These are phyloP conservation scores for Neomonachus schauinslandi DNA, from an alignment of 2,113 vertebrate species.

Conservation along the genomic window DNA sequence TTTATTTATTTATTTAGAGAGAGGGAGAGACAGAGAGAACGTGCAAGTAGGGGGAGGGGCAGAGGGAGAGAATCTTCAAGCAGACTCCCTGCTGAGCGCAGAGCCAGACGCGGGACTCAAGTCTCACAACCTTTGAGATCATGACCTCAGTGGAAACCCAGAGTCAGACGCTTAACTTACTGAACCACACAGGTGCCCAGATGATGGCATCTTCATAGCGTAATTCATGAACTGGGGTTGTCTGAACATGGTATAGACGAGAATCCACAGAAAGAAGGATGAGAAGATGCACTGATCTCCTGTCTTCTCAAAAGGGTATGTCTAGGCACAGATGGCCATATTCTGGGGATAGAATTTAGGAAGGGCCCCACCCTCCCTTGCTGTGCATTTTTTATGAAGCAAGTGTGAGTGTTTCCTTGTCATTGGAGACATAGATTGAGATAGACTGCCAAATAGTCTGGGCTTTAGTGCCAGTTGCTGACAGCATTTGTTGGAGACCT, in stretches of 20 bases:
- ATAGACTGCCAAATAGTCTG: background rate
- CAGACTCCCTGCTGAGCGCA: background rate
- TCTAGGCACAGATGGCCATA: background rate
- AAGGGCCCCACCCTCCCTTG: accelerated
- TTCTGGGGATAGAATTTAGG: background rate
- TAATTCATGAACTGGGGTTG: background rate
- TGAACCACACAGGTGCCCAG: background rate
- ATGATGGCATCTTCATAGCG: background rate
- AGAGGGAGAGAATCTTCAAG: background rate
- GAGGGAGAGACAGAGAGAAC: background rate
- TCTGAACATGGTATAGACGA: background rate
- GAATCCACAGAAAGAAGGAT: background rate
- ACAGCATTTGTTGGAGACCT: background rate
- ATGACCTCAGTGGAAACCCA: background rate
- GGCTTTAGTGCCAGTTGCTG: background rate
- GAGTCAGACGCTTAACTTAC: background rate
- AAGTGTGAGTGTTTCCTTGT: background rate
- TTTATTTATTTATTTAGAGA: background rate
- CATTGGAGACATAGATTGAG: background rate
- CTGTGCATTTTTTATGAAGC: background rate
- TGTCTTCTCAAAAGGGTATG: background rate
- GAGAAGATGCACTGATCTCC: background rate
- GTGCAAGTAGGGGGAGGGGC: background rate
- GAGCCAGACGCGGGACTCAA: background rate
- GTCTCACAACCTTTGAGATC: background rate